Evolutionary conservation across 1,140 invertebrate genomes (phyloP).

Genomic region (Euura lappo): DNA sequence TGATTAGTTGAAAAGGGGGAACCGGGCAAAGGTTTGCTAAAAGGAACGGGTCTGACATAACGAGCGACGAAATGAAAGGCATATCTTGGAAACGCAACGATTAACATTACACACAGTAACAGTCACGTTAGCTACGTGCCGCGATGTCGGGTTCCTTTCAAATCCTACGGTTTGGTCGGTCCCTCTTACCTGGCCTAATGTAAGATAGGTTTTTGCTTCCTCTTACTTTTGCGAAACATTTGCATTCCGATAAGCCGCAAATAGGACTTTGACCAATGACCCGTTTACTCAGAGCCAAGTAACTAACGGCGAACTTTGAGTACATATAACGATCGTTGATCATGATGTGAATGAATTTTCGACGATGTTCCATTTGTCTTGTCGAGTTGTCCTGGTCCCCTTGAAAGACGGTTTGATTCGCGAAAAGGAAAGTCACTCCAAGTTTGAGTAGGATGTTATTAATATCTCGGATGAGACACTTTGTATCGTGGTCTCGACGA

Average conservation of each 20-base stretch:
- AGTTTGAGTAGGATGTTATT: no score
- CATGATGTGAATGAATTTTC: no score
- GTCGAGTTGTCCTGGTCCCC: no score
- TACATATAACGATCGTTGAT: no score
- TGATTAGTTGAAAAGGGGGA: background rate
- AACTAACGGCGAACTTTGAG: no score
- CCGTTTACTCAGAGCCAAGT: no score
- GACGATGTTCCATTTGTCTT: no score
- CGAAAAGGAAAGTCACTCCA: no score
- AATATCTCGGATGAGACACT: no score
- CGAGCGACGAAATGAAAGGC: background rate
- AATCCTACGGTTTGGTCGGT: background rate
- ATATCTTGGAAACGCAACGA: background rate
- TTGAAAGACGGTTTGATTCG: no score
- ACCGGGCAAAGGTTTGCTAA: background rate
- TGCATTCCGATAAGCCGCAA: conserved; percentile 21
- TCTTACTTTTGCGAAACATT: conserved; percentile 47
- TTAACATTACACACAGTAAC: no score
- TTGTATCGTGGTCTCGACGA: background rate
- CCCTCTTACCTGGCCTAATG: background rate
- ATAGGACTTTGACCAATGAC: no score
- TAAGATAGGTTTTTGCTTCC: conserved; percentile 33
- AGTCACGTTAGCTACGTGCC: background rate
- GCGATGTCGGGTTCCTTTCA: conserved; percentile 3
- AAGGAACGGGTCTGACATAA: conserved; percentile 6